These are phyloP conservation scores for Polymixis flavicincta DNA, from an alignment of 2,888 invertebrate species.

Conservation along the genomic window DNA sequence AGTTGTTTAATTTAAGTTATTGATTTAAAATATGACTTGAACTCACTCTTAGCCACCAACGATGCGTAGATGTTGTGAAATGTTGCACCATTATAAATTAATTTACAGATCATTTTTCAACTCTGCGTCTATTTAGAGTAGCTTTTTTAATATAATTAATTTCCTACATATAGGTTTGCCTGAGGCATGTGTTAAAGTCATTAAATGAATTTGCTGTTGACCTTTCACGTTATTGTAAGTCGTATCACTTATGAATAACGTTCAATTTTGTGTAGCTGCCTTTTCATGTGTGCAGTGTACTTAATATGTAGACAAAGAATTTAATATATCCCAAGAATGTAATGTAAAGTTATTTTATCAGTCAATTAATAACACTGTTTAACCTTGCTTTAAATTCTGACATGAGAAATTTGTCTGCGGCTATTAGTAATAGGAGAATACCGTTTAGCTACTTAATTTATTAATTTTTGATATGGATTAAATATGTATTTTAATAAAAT, in stretches of 20 bases:
- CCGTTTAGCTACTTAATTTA: neutral
- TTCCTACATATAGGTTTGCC: conserved; percentile 39
- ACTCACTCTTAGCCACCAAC: neutral
- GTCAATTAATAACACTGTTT: conserved; percentile 50
- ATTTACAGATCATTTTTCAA: conserved; percentile 45
- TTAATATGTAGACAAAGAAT: conserved; percentile 42
- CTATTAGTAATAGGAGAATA: conserved; percentile 4
- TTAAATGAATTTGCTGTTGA: conserved; percentile 14
- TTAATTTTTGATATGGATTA: neutral
- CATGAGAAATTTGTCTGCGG: conserved; percentile 36
- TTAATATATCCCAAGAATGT: conserved; percentile 49
- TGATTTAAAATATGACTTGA: neutral
- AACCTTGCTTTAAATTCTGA: conserved; percentile 46
- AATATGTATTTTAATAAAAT: neutral
- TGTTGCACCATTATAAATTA: conserved; percentile 38
- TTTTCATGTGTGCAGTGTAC: conserved; percentile 39
- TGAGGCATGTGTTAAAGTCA: conserved; percentile 24
- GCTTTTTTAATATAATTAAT: conserved; percentile 47
- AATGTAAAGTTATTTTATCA: conserved; percentile 43
- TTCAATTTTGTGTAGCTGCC: conserved; percentile 1
- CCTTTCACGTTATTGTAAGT: neutral
- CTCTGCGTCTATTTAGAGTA: neutral
- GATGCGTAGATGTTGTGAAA: conserved; percentile 32
- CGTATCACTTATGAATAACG: neutral
- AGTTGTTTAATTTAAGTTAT: neutral